Evolutionary conservation across 2,113 vertebrate species (phyloP).

Genomic region (Cebidichthys violaceus): DNA sequence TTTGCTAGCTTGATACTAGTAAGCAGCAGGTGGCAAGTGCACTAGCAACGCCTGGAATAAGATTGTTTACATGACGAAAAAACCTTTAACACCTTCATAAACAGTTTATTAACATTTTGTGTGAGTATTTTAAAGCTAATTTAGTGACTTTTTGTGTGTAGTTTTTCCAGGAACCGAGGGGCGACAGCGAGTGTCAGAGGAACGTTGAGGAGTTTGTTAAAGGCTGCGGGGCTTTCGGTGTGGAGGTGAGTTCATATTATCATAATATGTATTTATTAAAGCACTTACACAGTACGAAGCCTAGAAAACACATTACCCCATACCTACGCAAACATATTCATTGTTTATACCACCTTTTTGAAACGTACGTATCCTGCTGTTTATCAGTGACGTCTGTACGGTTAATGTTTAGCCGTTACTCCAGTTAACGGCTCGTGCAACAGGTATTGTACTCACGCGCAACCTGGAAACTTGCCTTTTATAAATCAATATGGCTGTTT

Average conservation of each 20-base stretch:
- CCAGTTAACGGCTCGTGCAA: neutral
- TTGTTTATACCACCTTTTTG: too few species aligned
- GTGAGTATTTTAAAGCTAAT: neutral
- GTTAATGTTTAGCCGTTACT: slow-evolving; percentile 3
- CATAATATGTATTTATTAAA: neutral
- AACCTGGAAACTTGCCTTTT: neutral
- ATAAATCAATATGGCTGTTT: neutral
- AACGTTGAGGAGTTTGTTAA: slow-evolving; percentile 93
- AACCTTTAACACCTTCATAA: rapidly evolving
- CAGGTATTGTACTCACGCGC: neutral
- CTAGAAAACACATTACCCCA: rapidly evolving
- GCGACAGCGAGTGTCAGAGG: slow-evolving; percentile 90
- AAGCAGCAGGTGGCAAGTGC: slow-evolving; percentile 57
- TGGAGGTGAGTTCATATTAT: slow-evolving; percentile 88
- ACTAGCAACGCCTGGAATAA: slow-evolving; percentile 24
- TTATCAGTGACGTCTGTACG: neutral
- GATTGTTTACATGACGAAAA: neutral
- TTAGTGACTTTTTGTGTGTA: slow-evolving; percentile 44
- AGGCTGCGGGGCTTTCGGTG: slow-evolving; percentile 88
- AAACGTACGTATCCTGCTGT: neutral
- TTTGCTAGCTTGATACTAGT: slow-evolving; percentile 18
- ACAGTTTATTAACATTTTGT: rapidly evolving
- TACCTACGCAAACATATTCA: rapidly evolving
- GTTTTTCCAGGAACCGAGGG: slow-evolving; percentile 91
- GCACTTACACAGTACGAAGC: neutral